Evolutionary conservation across 1,140 invertebrate genomes (phyloP).

Genomic region (Tetragonula clypearis): DNA sequence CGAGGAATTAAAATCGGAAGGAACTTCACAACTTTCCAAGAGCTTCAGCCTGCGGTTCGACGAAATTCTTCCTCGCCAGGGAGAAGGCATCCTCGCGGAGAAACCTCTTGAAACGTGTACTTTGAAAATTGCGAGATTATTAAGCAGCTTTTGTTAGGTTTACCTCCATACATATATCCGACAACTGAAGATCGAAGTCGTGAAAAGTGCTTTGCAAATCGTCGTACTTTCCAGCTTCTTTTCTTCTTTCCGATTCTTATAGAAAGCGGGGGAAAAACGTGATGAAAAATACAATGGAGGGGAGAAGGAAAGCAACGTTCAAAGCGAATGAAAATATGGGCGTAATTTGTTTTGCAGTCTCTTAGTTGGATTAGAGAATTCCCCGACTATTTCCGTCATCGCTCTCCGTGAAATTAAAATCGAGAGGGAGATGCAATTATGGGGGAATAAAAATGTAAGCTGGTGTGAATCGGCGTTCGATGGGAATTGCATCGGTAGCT

Average conservation of each 20-base stretch:
- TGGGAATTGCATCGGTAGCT: not conserved
- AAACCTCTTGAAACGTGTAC: not conserved
- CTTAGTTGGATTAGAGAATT: constrained; percentile 34
- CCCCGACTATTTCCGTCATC: not conserved
- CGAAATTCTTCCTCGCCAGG: not conserved
- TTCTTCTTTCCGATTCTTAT: not conserved
- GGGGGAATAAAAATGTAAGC: constrained; percentile 21
- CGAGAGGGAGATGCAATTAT: constrained; percentile 31
- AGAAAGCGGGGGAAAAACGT: not conserved
- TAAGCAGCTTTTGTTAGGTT: not conserved
- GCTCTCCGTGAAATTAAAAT: constrained; percentile 36
- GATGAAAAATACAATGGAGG: not conserved
- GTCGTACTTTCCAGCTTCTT: not conserved
- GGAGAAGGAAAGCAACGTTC: too few species aligned
- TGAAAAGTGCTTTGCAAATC: too few species aligned
- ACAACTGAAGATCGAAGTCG: not conserved
- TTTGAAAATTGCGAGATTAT: not conserved
- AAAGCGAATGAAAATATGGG: constrained; percentile 21
- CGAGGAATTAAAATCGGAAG: not conserved
- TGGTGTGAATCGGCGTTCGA: constrained; percentile 7
- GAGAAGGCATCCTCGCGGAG: not conserved
- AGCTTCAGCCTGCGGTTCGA: not conserved
- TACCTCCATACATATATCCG: not conserved
- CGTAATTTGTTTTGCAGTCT: constrained; percentile 29
- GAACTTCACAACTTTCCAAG: not conserved